A percentile compares a stretch with the other conserved stretches of the same genome.
Evolutionary conservation across 2,113 vertebrate genomes (phyloP).

Genomic region (Hucho hucho): DNA sequence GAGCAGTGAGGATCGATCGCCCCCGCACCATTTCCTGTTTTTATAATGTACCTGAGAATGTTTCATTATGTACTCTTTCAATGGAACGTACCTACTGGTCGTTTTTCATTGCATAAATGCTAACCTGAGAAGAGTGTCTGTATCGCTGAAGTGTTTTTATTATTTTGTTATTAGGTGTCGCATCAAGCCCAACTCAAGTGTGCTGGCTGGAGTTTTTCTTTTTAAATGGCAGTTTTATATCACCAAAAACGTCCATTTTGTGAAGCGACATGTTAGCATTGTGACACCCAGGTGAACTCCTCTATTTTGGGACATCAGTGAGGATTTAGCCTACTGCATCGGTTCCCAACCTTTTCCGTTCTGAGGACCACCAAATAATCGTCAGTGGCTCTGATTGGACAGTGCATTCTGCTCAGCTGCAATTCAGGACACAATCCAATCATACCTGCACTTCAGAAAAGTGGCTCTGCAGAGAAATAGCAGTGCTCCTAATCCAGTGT

Average conservation of each 20-base stretch:
- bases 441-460: background rate
- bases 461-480: background rate
- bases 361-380: too few species aligned
- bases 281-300: background rate
- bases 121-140: background rate
- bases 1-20: background rate
- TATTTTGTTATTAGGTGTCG: background rate
- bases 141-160: background rate
- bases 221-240: background rate
- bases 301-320: slow-evolving; percentile 3
- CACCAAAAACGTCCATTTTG: background rate
- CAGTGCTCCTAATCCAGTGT: background rate
- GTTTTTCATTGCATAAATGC: too few species aligned
- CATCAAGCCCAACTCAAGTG: background rate
- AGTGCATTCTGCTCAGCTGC: background rate
- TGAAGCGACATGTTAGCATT: background rate
- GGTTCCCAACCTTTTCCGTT: too few species aligned
- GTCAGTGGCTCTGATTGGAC: background rate
- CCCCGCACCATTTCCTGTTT: too few species aligned
- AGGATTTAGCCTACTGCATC: background rate
- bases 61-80: background rate
- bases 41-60: too few species aligned
- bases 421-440: background rate
- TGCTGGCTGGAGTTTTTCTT: too few species aligned
- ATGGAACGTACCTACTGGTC: background rate